Evolutionary conservation across 2,888 invertebrate genomes (phyloP).

Genomic region (Dryobota labecula): DNA sequence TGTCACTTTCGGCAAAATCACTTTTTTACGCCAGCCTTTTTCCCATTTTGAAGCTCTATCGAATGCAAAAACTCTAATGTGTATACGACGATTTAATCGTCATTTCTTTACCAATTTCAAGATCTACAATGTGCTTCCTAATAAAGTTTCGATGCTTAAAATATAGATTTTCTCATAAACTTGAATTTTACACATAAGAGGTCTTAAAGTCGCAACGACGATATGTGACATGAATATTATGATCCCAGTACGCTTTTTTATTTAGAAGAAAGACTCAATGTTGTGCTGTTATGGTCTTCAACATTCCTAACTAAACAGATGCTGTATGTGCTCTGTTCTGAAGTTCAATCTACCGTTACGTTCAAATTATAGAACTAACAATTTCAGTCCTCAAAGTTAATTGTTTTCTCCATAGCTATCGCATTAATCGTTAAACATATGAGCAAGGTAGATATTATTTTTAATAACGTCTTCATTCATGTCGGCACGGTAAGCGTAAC

Average conservation of each 20-base stretch:
- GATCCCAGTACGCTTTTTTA: neutral
- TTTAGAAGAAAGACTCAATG: neutral
- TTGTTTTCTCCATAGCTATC: conserved; percentile 53
- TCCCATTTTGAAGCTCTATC: too few species aligned
- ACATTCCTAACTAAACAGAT: neutral
- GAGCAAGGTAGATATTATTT: conserved; percentile 71
- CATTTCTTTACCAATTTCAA: too few species aligned
- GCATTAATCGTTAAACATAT: conserved; percentile 33
- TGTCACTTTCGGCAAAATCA: too few species aligned
- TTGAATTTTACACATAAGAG: too few species aligned
- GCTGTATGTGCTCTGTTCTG: neutral
- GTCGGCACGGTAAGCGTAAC: conserved; percentile 71
- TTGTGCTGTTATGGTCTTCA: neutral
- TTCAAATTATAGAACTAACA: conserved; percentile 10
- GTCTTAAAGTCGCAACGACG: too few species aligned
- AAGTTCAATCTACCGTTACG: conserved; percentile 36
- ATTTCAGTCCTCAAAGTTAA: conserved; percentile 48
- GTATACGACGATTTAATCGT: too few species aligned
- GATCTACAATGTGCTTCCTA: too few species aligned
- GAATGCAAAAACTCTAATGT: too few species aligned
- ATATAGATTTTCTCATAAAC: too few species aligned
- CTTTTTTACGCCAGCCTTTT: too few species aligned
- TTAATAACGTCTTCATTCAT: conserved; percentile 81
- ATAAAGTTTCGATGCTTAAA: too few species aligned
- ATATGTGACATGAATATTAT: neutral